phyloP scores from a whole-genome alignment of 64 coral and sea anemone genomes.

The Cladopsammia gracilis region DNA sequence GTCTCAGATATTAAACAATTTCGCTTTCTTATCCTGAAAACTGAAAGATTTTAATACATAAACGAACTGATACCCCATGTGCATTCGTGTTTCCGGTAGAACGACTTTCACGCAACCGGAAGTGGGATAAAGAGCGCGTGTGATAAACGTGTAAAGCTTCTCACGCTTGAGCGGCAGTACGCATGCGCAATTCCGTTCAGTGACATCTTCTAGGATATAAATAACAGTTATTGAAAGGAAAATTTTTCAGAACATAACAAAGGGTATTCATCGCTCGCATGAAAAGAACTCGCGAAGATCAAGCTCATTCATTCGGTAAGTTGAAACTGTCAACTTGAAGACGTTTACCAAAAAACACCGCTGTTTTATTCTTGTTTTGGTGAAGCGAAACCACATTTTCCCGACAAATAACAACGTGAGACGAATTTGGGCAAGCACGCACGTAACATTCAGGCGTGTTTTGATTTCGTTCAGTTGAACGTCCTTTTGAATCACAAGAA shows the following conservation, averaged over 20 bases:
- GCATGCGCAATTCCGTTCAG: slow-evolving; percentile 48
- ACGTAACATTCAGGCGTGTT: slow-evolving; percentile 43
- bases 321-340: background rate
- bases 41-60: background rate
- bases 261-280: slow-evolving; percentile 56
- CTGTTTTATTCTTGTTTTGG: background rate
- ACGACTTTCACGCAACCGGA: slow-evolving; percentile 70
- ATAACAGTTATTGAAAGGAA: slow-evolving; percentile 55
- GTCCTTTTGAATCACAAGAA: slow-evolving; percentile 39
- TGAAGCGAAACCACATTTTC: background rate
- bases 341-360: background rate
- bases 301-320: slow-evolving; percentile 40
- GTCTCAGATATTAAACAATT: background rate
- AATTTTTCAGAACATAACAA: slow-evolving; percentile 73
- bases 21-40: background rate
- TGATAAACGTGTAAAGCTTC: slow-evolving; percentile 39
- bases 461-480: slow-evolving; percentile 37
- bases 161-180: slow-evolving; percentile 47
- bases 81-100: slow-evolving; percentile 7
- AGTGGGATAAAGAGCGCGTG: slow-evolving; percentile 44
- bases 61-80: background rate
- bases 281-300: slow-evolving; percentile 42
- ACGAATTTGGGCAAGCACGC: slow-evolving; percentile 8
- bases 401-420: background rate
- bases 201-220: slow-evolving; percentile 67